These are phyloP conservation scores for Latrodectus elegans DNA, from an alignment of 2,888 invertebrate genomes.

Conservation along the genomic window DNA sequence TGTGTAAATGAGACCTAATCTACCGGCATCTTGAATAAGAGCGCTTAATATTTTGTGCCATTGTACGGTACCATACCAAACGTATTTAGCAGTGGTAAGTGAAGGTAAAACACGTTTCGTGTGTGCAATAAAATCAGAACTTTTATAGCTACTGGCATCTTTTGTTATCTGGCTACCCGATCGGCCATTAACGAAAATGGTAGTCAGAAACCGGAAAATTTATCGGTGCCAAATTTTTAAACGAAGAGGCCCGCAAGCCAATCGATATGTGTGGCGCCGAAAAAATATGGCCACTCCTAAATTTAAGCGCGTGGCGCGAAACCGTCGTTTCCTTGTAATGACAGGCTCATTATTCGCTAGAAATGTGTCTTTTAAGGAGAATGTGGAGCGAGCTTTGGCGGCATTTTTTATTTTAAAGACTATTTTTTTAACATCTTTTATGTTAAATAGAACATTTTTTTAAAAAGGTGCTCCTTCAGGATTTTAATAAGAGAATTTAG, in stretches of 20 bases:
- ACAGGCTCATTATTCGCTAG: constrained; percentile 45
- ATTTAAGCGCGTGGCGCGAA: constrained; percentile 48
- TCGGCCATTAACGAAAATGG: constrained; percentile 48
- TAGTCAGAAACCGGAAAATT: constrained; percentile 30
- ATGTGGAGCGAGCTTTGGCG: not conserved
- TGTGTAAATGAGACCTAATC: constrained; percentile 1
- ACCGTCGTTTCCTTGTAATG: constrained; percentile 52
- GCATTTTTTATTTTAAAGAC: not conserved
- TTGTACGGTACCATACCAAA: not conserved
- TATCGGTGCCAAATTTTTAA: constrained; percentile 60
- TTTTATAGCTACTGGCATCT: constrained; percentile 7
- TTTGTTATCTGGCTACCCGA: constrained; percentile 23
- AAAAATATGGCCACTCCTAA: constrained; percentile 53
- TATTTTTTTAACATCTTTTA: not conserved
- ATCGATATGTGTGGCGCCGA: constrained; percentile 47
- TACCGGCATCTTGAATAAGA: not conserved
- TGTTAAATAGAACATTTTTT: not conserved
- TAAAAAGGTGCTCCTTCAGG: too few species aligned
- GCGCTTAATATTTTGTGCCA: not conserved
- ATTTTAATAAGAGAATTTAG: too few species aligned
- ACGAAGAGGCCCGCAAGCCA: constrained; percentile 10
- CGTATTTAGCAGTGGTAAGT: not conserved
- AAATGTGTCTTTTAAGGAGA: constrained; percentile 49
- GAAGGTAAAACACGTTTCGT: not conserved
- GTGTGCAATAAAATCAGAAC: constrained; percentile 25